Evolutionary conservation across 2,888 invertebrate genomes (phyloP).

Genomic region (Drosophila mulleri): DNA sequence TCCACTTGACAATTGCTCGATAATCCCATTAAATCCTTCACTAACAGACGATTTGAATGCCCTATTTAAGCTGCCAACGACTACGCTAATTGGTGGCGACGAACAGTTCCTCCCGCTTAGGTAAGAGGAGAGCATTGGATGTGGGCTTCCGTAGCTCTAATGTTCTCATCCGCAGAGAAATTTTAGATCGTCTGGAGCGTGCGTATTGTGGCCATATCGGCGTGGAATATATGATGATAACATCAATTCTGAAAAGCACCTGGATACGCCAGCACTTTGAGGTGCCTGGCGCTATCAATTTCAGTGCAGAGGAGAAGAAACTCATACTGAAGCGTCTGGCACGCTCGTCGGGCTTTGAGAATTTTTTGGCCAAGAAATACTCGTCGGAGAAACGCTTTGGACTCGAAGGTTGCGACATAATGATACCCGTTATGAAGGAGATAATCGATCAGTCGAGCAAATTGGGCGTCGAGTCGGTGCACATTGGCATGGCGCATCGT

Average conservation of each 20-base stretch:
- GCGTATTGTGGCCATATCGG: slow-evolving; percentile 98
- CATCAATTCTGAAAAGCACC: slow-evolving; percentile 97
- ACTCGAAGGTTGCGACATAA: slow-evolving; percentile 98
- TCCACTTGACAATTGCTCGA: background rate
- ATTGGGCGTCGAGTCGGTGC: slow-evolving; percentile 96
- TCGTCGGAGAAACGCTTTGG: slow-evolving; percentile 99
- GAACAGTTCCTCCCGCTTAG: slow-evolving; percentile 92
- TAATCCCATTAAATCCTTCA: background rate
- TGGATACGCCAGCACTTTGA: slow-evolving; percentile 99
- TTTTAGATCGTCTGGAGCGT: slow-evolving; percentile 94
- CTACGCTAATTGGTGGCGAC: slow-evolving; percentile 98
- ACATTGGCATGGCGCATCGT: slow-evolving; percentile 95
- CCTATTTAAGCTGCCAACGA: slow-evolving; percentile 96
- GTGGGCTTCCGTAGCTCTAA: background rate
- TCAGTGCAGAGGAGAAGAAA: slow-evolving; percentile 94
- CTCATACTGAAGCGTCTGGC: slow-evolving; percentile 96
- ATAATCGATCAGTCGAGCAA: slow-evolving; percentile 97
- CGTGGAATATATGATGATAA: slow-evolving; percentile 99
- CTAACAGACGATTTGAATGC: slow-evolving; percentile 93
- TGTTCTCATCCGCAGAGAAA: slow-evolving; percentile 88
- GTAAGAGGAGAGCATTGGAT: slow-evolving; percentile 31
- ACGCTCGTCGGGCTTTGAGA: slow-evolving; percentile 97
- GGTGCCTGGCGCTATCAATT: slow-evolving; percentile 93
- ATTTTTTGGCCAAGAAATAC: slow-evolving; percentile 98
- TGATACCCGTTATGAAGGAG: slow-evolving; percentile 99